Evolutionary conservation across 53 echinoderm and acorn worm genomes (phyloP).

Genomic region (Antedon mediterranea): DNA sequence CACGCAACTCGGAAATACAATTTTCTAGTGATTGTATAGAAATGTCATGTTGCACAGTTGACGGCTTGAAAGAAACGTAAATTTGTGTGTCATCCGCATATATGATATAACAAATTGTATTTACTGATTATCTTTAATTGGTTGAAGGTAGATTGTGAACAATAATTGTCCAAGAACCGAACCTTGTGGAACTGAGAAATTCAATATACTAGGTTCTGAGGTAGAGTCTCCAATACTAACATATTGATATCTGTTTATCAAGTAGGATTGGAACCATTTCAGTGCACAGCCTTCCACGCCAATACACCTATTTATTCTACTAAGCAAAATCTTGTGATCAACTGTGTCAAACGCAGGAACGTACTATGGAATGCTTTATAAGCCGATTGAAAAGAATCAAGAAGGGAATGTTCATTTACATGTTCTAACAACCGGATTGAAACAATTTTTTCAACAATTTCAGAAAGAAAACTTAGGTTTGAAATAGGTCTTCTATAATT

Average conservation of each 20-base stretch:
- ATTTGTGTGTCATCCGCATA: neutral
- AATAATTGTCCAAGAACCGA: too few species aligned
- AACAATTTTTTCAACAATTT: constrained; percentile 22
- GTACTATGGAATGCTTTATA: constrained; percentile 24
- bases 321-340: neutral
- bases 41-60: neutral
- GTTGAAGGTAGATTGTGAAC: too few species aligned
- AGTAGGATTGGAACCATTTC: neutral
- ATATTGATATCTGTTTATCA: neutral
- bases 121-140: neutral
- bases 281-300: neutral
- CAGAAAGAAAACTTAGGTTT: constrained; percentile 28
- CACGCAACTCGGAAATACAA: neutral
- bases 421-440: constrained; percentile 12
- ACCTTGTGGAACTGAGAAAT: too few species aligned
- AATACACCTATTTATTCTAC: neutral
- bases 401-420: constrained; percentile 8
- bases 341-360: neutral
- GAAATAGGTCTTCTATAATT: constrained; percentile 35
- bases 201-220: too few species aligned
- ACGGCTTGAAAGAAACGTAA: neutral
- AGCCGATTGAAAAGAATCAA: constrained; percentile 29
- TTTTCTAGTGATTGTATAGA: neutral
- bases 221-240: too few species aligned
- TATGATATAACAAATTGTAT: neutral